Base-by-base conservation (phyloP, 1,140 invertebrate species). In the Drosophila takahashii region DNA sequence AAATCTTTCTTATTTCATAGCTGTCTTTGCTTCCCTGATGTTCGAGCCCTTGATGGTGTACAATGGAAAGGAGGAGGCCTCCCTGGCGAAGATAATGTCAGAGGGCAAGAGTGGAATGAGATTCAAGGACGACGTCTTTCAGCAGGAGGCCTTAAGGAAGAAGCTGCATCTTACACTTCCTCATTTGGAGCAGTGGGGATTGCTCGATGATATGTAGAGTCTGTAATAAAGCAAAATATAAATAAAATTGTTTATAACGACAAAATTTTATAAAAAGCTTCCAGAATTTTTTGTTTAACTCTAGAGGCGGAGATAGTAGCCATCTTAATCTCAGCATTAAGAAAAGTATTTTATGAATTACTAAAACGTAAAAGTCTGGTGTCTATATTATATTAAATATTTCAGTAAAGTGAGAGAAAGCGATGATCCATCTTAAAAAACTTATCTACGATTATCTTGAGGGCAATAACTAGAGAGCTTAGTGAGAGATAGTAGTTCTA, bases 21-120 rank as follows among this genome's bases (percentile, higher is more conserved):
- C 58, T 13, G 48, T 81, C 9, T 85, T 77, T 26, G 41, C 75
- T 5, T 42, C 62, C 0, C 44, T 85, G 8, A 44, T 76, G 2
- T 80, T 87, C 9, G 60, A 90, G 27, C 77, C 91, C 0, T 39
- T 69, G 0, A 75, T 80, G 74, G 26, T 81, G 4, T 74, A 84
- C 18, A 64, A 62, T 29, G 75, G 90, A 16, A 50, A 74, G 8
- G 90, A 90, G 10, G 54, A 83, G 50, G 74, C 75, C 11, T 77
- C 81, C 39, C 70, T 91, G 18, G 67, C 70, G 11, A 61, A 59
- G 15, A 8, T 77, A 0, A 8, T 81, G n/a, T 41, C 60, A 0
- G 6, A 34, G 8, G 51, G 53, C 16, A 70, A 81, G 13, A 48
- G 39, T 9, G 67, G 66, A 1, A 11, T 52, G 26, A 39, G 34